These are phyloP conservation scores for Imbricaverruca yamaguchii DNA, from an alignment of 2,888 invertebrate species.

Conservation along the genomic window DNA sequence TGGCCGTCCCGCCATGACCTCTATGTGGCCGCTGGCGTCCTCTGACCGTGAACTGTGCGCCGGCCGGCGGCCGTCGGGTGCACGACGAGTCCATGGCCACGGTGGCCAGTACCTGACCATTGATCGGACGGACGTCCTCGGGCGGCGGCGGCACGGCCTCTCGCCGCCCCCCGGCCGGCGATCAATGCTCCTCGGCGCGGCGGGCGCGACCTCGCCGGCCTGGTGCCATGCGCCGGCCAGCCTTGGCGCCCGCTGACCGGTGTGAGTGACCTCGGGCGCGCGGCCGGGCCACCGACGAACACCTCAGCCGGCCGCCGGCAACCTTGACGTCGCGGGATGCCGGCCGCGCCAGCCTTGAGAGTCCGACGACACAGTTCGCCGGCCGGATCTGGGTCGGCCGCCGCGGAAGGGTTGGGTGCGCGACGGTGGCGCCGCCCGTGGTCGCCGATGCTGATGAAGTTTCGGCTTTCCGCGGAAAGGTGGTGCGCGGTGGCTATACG, in stretches of 20 bases:
- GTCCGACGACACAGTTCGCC: not conserved
- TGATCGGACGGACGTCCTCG: not conserved
- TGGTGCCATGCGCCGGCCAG: slow-evolving; percentile 24
- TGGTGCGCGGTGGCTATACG: no score
- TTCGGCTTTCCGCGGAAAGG: not conserved
- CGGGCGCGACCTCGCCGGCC: slow-evolving; percentile 24
- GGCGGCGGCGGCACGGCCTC: not conserved
- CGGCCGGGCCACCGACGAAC: not conserved
- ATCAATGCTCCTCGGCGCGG: not conserved
- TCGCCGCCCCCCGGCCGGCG: not conserved
- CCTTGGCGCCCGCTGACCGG: slow-evolving; percentile 28
- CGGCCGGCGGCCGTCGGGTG: no score
- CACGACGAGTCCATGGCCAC: no score
- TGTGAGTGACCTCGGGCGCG: not conserved
- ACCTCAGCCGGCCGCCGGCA: not conserved
- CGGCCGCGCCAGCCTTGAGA: not conserved
- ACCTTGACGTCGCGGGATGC: not conserved
- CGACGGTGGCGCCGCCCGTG: not conserved
- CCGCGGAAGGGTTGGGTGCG: not conserved
- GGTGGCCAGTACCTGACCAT: not conserved
- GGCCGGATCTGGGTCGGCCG: not conserved
- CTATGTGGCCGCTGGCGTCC: not conserved
- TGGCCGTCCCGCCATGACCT: not conserved
- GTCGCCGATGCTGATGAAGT: not conserved
- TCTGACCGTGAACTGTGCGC: no score